Conservation (phyloP, 1,140 invertebrate genomes). For the Drosophila malerkotliana region DNA sequence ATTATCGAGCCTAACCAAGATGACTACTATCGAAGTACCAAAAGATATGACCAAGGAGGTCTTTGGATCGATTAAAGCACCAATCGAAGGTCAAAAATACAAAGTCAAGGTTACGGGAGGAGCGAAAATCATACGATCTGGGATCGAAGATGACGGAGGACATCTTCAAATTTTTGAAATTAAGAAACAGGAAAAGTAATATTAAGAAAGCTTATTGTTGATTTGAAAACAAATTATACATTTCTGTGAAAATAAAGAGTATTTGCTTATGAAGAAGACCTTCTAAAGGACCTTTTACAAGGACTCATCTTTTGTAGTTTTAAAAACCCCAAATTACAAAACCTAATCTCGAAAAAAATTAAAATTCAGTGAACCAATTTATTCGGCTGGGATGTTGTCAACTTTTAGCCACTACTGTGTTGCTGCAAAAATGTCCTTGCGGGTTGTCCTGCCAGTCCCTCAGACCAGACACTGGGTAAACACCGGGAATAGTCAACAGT, state of each 20-base stretch:
- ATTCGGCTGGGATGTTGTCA: too few species aligned
- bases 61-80: not conserved
- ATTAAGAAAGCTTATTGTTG: not conserved
- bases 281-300: too few species aligned
- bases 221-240: not conserved
- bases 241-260: too few species aligned
- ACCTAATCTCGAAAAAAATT: too few species aligned
- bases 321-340: too few species aligned
- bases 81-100: not conserved
- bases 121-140: not conserved
- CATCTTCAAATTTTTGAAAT: not conserved
- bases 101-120: not conserved
- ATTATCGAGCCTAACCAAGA: not conserved
- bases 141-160: not conserved
- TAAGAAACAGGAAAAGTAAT: not conserved
- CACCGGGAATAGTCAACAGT: constrained; percentile 65
- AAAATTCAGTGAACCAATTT: too few species aligned
- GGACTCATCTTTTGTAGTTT: too few species aligned
- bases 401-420: too few species aligned
- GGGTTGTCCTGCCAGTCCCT: not conserved
- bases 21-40: not conserved
- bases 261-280: too few species aligned
- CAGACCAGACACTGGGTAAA: constrained; percentile 66
- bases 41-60: not conserved
- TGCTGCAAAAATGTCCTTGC: too few species aligned